Evolutionary conservation across 2,888 invertebrate genomes (phyloP), one percentile per base, ranked within the genome.

Genomic region (Galerucella pusilla): DNA sequence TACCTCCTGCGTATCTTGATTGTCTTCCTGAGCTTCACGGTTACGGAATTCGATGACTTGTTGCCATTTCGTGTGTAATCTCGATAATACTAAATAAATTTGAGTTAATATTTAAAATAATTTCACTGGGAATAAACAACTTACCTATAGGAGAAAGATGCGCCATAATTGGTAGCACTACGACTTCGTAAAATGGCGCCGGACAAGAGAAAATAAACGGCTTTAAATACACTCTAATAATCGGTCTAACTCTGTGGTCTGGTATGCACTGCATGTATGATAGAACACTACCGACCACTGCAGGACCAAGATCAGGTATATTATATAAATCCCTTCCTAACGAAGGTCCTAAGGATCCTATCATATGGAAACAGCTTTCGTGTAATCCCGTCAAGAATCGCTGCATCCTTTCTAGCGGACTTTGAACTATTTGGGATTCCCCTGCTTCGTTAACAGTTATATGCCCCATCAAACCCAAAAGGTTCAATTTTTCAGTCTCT

Each of bases 261-360:
- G 97, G 96, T 85, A 97, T 91, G 77, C 89, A 89, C 88, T 93
- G 91, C 83, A 94, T 89, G 81, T 92, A 92, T 69, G 91, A 90
- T 81, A 96, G 90, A 75, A 94, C 91, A 73, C 95, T 93, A 79
- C 91, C 92, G 2, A 93, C 89, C 68, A 97, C 89, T 70, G 93
- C 94, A 77, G 91, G 90, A 54, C 94, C 92, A 69, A 97, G 90
- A 67, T 93, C 93, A 9, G 94, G 91, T 77, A 94, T 89, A 77
- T 92, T 92, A 88, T 96, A 97, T 83, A 97, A 91, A 88, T 97
- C 96, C 81, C 95, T 91, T 0, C 96, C 96, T n/a, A 97, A 89
- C 7, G 94, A 92, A 16, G 91, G 90, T 0, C 95, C 94, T 61
- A 94, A 92, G 52, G 94, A 93, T 35, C 94, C 95, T 84, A 96